Evolutionary conservation across 2,797 vertebrate species (phyloP), one percentile per base, ranked within the genome.

Genomic region (Cyclura pinguis): DNA sequence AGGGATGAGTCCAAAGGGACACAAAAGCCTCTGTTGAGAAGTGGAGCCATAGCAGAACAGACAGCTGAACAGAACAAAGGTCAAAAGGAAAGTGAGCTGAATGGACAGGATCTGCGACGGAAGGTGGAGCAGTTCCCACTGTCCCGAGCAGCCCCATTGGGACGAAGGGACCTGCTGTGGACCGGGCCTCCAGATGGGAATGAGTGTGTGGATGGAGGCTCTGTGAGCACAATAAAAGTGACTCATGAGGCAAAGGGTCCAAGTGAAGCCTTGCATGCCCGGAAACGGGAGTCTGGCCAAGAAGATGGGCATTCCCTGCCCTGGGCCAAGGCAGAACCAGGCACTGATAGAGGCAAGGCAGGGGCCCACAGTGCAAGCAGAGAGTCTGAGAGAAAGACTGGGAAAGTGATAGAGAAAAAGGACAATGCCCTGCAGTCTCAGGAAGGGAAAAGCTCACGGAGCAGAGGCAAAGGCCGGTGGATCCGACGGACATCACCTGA

Each of bases 401-500:
- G 4, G 86, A 96, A 97, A 77, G 96, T 97, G 92, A 91, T 72
- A 0, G 97, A 97, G 95, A 97, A 97, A 96, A 97, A 96, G 86
- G 97, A 97, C 32, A 96, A 95, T n/a, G 93, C 94, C n/a, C 95
- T 96, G 96, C 96, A 3, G 50, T 62, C 95, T 90, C 97, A 96
- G 95, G 97, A 97, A 95, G 92, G 95, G 78, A 93, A 96, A 86
- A 96, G 95, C 80, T 35, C 38, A 0, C 93, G 98, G 93, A 97
- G 96, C 95, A 98, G 98, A 97, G 98, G 97, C 91, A 99, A 98
- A 96, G 98, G 97, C 90, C 98, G 98, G 6, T 98, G 98, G 92
- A 94, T 96, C 78, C 97, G 98, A 92, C 98, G 98, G 80, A 97
- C 98, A 94, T 99, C 99, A 72, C 99, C 99, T 27, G 99, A 99